These are phyloP conservation scores for Nycticryphes semicollaris DNA, from an alignment of 2,113 vertebrate genomes.

Conservation along the genomic window DNA sequence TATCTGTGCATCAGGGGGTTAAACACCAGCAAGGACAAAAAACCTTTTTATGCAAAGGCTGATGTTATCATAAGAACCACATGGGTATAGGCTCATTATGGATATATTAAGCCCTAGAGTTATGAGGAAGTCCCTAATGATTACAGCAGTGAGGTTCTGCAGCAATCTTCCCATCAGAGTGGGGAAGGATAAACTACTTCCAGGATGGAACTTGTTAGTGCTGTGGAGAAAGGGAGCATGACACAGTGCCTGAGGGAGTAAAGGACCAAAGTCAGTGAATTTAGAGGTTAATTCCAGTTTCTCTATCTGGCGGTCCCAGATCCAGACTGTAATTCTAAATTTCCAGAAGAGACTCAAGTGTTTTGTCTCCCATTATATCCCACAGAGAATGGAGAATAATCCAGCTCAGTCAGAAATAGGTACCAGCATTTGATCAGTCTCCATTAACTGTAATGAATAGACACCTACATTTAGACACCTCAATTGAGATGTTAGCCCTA, in stretches of 20 bases:
- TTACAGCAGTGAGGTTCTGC: neutral
- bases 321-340: neutral
- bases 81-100: neutral
- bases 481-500: neutral
- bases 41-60: neutral
- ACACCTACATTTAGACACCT: neutral
- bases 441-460: neutral
- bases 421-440: neutral
- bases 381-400: neutral
- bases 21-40: neutral
- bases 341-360: neutral
- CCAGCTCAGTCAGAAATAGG: neutral
- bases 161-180: neutral
- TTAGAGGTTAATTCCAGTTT: neutral
- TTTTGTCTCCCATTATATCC: neutral
- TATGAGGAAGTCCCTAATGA: neutral
- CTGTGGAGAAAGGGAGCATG: neutral
- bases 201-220: neutral
- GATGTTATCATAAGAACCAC: neutral
- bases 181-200: neutral
- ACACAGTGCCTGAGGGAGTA: accelerated
- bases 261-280: neutral
- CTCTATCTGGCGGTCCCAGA: neutral
- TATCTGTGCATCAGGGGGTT: neutral
- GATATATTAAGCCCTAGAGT: neutral